phyloP scores from a whole-genome alignment of 2,797 vertebrate species.

The Ctenopoma multispine region DNA sequence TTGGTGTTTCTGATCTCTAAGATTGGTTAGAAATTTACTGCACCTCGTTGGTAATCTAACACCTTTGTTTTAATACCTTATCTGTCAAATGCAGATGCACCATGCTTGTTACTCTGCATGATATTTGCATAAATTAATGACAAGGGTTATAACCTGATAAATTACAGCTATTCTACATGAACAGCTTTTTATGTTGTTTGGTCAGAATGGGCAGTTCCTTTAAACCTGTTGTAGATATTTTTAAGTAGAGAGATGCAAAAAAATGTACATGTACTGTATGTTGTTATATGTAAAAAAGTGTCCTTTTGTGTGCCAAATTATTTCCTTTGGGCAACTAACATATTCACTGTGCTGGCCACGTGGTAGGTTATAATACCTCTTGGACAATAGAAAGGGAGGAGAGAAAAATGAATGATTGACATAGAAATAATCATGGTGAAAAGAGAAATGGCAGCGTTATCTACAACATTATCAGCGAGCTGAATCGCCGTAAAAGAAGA shows the following conservation, averaged over 20 bases:
- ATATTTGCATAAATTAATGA: constrained; percentile 19
- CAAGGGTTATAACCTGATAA: constrained; percentile 13
- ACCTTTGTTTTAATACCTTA: not conserved
- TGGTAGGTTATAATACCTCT: not conserved
- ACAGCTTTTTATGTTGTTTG: not conserved
- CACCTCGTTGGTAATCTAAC: not conserved
- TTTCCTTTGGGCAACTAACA: not conserved
- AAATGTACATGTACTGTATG: not conserved
- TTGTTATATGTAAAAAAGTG: constrained; percentile 6
- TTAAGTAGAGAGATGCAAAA: no score
- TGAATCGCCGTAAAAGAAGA: not conserved
- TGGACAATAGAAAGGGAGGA: not conserved
- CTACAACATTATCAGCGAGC: not conserved
- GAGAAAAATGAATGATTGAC: not conserved
- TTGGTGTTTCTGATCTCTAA: not conserved
- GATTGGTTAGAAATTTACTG: no score
- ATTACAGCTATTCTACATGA: not conserved
- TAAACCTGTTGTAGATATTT: no score
- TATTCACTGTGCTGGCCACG: not conserved
- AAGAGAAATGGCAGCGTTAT: not conserved
- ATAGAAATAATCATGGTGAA: not conserved
- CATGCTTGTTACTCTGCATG: not conserved
- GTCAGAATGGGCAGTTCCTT: not conserved
- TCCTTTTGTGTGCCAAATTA: not conserved
- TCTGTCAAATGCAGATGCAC: constrained; percentile 7